phyloP scores from a whole-genome alignment of 2,113 vertebrate genomes.

The Sisor rabdophorus region DNA sequence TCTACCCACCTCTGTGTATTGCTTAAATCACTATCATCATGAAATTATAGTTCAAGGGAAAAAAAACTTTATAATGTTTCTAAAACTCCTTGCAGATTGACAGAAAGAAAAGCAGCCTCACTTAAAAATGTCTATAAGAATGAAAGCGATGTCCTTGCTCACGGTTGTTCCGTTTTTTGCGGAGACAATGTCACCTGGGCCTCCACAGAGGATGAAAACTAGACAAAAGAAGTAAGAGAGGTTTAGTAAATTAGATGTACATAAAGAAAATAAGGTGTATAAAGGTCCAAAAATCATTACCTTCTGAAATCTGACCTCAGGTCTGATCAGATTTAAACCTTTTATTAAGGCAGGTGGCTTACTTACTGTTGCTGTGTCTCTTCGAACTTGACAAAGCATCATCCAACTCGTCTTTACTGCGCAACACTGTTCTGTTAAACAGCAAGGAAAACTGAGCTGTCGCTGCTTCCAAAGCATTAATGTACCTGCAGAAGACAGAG shows the following conservation, averaged over 20 bases:
- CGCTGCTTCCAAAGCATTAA: constrained; percentile 83
- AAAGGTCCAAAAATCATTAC: too few relatives aligned
- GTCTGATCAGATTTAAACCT: not conserved
- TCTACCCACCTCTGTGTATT: too few relatives aligned
- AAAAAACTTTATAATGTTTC: not conserved
- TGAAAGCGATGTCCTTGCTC: constrained; percentile 73
- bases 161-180: constrained; percentile 53
- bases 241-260: not conserved
- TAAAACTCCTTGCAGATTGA: not conserved
- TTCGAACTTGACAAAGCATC: constrained; percentile 27
- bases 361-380: constrained; percentile 86
- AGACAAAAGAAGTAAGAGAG: constrained; percentile 11
- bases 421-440: constrained; percentile 66
- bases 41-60: not conserved
- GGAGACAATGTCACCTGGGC: constrained; percentile 51
- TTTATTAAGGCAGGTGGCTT: not conserved
- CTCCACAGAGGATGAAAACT: constrained; percentile 88
- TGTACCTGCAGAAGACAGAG: constrained; percentile 76
- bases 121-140: constrained; percentile 90
- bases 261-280: not conserved
- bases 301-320: too few relatives aligned
- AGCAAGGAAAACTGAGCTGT: constrained; percentile 69
- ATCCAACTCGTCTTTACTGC: constrained; percentile 56
- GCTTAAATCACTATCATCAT: not conserved
- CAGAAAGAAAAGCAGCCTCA: constrained; percentile 63